A percentile compares a stretch with the other conserved stretches of the same genome.
These are phyloP conservation scores for Lottia scabra DNA, from an alignment of 2,888 invertebrate genomes.

Conservation along the genomic window DNA sequence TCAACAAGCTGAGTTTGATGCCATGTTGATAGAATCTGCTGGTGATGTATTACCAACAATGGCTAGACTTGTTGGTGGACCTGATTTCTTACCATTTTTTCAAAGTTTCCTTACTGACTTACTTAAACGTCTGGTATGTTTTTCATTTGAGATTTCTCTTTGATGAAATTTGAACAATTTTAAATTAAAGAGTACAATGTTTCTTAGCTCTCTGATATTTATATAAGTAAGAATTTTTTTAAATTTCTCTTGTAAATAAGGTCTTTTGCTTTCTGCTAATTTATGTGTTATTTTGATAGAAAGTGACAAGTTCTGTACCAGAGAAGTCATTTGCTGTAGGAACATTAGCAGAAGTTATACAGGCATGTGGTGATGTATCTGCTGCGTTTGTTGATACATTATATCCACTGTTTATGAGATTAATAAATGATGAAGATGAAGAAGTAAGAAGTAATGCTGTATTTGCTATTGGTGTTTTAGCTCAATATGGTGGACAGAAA, in stretches of 20 bases:
- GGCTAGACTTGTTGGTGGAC: slow-evolving; percentile 76
- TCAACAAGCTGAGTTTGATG: slow-evolving; percentile 80
- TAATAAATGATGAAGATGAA: slow-evolving; percentile 76
- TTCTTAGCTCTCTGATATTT: no score
- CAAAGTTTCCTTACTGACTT: slow-evolving; percentile 76
- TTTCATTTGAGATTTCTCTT: no score
- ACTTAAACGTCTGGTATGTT: slow-evolving; percentile 76
- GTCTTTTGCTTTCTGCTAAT: background rate
- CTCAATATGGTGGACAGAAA: slow-evolving; percentile 74
- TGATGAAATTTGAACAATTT: no score
- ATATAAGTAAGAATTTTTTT: no score
- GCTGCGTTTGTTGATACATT: slow-evolving; percentile 75
- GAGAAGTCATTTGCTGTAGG: slow-evolving; percentile 82
- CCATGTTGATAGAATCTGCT: slow-evolving; percentile 80
- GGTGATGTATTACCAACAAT: slow-evolving; percentile 81
- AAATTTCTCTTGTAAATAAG: no score
- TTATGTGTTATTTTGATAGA: slow-evolving; percentile 69
- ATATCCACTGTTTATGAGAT: slow-evolving; percentile 76
- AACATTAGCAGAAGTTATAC: slow-evolving; percentile 80
- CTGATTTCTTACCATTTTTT: slow-evolving; percentile 79
- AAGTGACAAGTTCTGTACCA: slow-evolving; percentile 76
- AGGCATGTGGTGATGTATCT: slow-evolving; percentile 72
- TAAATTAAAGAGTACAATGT: no score
- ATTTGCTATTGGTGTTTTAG: slow-evolving; percentile 82
- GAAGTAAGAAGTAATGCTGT: slow-evolving; percentile 84